These are phyloP conservation scores for Ciconia nigra DNA, from an alignment of 2,797 vertebrate species.

Conservation along the genomic window DNA sequence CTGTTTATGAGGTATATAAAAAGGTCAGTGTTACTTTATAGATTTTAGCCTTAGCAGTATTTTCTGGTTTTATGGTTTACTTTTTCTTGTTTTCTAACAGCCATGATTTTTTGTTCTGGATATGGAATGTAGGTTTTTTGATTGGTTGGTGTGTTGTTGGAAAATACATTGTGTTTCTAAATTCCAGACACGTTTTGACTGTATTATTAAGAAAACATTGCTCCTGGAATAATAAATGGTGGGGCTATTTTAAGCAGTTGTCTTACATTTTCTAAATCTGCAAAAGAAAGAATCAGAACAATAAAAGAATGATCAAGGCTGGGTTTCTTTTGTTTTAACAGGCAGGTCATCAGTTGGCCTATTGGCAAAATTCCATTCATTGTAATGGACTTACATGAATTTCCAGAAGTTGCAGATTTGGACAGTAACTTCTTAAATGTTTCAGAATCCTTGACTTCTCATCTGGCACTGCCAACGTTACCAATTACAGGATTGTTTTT, in stretches of 20 bases:
- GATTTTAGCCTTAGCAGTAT: constrained; percentile 1
- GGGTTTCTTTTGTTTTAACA: constrained; percentile 2
- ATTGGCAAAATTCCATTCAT: constrained; percentile 15
- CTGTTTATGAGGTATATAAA: constrained; percentile 41
- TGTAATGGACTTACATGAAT: neutral
- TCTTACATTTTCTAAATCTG: constrained; percentile 8
- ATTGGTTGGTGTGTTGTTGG: neutral
- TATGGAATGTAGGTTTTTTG: neutral
- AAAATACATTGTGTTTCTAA: constrained; percentile 12
- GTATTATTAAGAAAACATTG: constrained; percentile 38
- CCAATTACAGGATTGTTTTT: neutral
- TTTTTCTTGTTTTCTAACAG: constrained; percentile 30
- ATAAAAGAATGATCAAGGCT: neutral
- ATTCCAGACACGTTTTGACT: constrained; percentile 28
- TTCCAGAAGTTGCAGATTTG: neutral
- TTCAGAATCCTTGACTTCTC: neutral
- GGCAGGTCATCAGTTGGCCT: neutral
- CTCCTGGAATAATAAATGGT: constrained; percentile 44
- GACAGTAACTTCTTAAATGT: neutral
- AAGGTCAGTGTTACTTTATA: constrained; percentile 44
- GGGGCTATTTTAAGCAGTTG: constrained; percentile 27
- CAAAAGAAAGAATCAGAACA: neutral
- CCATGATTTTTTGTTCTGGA: neutral
- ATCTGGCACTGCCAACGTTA: neutral
- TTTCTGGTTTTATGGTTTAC: neutral